Evolutionary conservation across 2,797 vertebrate species (phyloP).

Genomic region (Falco rusticolus): DNA sequence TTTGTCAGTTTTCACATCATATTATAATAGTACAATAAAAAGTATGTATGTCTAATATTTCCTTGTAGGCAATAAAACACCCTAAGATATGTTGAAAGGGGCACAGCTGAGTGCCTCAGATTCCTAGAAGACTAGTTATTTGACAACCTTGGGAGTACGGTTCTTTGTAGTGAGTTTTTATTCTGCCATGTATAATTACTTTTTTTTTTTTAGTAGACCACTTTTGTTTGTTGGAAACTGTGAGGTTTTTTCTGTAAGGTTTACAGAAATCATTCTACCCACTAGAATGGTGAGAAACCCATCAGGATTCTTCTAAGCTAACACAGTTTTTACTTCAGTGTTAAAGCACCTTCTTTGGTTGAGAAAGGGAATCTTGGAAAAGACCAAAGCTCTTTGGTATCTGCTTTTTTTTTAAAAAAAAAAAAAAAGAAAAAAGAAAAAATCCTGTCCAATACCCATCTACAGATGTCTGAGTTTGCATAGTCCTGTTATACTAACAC

Average conservation of each 20-base stretch:
- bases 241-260: constrained; percentile 56
- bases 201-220: background rate
- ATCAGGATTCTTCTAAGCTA: constrained; percentile 42
- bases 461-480: constrained; percentile 35
- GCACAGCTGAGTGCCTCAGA: constrained; percentile 18
- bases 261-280: constrained; percentile 53
- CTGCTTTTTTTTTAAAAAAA: background rate
- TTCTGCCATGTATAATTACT: background rate
- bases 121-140: constrained; percentile 45
- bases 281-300: constrained; percentile 20
- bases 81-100: constrained; percentile 34
- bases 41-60: constrained; percentile 28
- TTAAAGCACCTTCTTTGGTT: constrained; percentile 70
- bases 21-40: constrained; percentile 40
- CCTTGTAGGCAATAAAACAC: constrained; percentile 67
- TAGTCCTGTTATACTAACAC: constrained; percentile 10
- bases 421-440: background rate
- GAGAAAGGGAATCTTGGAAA: constrained; percentile 57
- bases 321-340: constrained; percentile 71
- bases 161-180: constrained; percentile 36
- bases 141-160: background rate
- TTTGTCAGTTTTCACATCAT: constrained; percentile 39
- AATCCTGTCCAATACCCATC: background rate
- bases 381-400: constrained; percentile 60
- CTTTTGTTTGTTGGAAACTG: constrained; percentile 40